These are phyloP conservation scores for Protobothrops flavoviridis DNA, from an alignment of 2,113 vertebrate species.

Conservation along the genomic window DNA sequence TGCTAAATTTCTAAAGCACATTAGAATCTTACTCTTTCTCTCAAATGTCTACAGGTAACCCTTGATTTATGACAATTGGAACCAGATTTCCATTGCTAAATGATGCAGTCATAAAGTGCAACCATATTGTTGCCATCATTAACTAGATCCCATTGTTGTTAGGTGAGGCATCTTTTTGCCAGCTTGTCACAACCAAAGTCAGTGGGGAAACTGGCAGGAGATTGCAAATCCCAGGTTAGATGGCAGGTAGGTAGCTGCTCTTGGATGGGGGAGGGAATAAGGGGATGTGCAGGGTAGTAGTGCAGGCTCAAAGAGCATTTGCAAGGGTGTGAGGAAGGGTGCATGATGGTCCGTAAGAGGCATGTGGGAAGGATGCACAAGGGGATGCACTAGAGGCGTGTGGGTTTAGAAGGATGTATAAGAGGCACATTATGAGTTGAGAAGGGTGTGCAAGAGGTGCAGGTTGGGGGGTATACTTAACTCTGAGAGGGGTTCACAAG, in stretches of 20 bases:
- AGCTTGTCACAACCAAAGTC: neutral
- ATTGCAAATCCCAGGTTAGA: neutral
- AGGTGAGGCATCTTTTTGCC: neutral
- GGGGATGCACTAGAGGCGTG: too few relatives aligned
- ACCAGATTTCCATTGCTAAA: neutral
- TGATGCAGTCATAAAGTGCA: neutral
- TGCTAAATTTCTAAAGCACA: neutral
- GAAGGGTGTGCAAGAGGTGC: too few relatives aligned
- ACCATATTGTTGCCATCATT: neutral
- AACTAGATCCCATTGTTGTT: neutral
- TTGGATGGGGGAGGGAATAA: neutral
- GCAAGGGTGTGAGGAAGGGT: too few relatives aligned
- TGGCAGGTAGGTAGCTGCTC: neutral
- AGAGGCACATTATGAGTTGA: too few relatives aligned
- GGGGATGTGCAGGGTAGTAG: too few relatives aligned
- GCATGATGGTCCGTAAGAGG: too few relatives aligned
- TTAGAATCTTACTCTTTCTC: neutral
- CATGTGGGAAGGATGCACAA: too few relatives aligned
- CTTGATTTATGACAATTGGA: neutral
- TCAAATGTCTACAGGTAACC: neutral
- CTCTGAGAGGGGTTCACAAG: neutral
- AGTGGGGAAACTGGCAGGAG: neutral
- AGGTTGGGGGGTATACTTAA: neutral
- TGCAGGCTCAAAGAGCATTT: too few relatives aligned
- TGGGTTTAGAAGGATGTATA: too few relatives aligned